Percentiles rank a stretch among this genome's conserved stretches.
Evolutionary conservation across 2,888 invertebrate species (phyloP).

Genomic region (Microplitis manilae): DNA sequence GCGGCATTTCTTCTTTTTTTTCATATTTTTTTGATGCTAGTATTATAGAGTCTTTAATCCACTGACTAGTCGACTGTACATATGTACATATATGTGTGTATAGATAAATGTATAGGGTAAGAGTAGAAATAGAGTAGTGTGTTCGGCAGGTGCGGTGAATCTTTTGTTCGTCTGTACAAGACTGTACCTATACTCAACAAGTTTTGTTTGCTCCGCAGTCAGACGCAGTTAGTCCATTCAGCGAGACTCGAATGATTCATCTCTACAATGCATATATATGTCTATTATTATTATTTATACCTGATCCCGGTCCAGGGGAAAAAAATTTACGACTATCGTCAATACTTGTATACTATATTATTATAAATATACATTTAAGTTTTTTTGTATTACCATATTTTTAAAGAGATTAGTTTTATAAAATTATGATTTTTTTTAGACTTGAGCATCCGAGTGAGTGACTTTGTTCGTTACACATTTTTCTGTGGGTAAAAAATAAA

Average conservation of each 20-base stretch:
- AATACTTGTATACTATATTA: background rate
- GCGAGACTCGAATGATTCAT: constrained; percentile 5
- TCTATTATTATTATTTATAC: constrained; percentile 1
- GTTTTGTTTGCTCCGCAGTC: background rate
- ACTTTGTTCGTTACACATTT: too few relatives aligned
- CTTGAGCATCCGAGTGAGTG: too few relatives aligned
- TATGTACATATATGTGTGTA: background rate
- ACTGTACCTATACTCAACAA: background rate
- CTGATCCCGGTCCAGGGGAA: background rate
- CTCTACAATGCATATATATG: background rate
- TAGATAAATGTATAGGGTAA: background rate
- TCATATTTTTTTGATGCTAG: constrained; percentile 20
- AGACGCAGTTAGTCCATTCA: constrained; percentile 1
- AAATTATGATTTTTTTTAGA: background rate
- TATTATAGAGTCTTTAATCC: too few relatives aligned
- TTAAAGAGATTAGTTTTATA: background rate
- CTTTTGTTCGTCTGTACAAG: constrained; percentile 4
- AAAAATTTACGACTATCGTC: background rate
- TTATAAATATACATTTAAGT: background rate
- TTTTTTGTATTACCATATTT: background rate
- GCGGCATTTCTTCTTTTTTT: too few relatives aligned
- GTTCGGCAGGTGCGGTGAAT: constrained; percentile 18
- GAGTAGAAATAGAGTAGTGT: constrained; percentile 10
- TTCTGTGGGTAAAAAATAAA: constrained; percentile 25
- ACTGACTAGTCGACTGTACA: background rate